Conservation (phyloP, 2,888 invertebrate genomes). For the Tiliacea aurago region DNA sequence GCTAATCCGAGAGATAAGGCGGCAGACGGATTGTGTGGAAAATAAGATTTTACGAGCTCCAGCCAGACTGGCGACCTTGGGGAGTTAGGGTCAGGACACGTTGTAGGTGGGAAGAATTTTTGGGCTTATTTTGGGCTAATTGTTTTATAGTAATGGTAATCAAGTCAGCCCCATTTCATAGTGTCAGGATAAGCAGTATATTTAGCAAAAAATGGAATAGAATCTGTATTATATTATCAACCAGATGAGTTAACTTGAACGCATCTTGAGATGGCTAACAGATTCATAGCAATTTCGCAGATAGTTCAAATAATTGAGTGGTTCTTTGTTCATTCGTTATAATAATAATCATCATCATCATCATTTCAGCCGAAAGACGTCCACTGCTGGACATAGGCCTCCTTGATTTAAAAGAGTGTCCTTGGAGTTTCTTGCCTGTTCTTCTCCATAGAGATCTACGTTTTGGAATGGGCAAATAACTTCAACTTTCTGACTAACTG, state of each 20-base stretch:
- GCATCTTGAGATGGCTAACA: neutral
- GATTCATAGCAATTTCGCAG: neutral
- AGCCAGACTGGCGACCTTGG: constrained; percentile 62
- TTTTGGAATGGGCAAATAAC: too few species aligned
- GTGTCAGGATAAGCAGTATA: neutral
- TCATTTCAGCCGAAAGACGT: too few species aligned
- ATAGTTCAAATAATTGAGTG: too few species aligned
- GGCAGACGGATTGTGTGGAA: constrained; percentile 68
- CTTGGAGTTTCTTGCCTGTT: too few species aligned
- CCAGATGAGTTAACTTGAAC: neutral
- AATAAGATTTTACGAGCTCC: constrained; percentile 70
- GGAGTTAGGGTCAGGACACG: constrained; percentile 10
- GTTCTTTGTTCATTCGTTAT: too few species aligned
- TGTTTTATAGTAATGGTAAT: constrained; percentile 7
- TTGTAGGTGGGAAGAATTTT: constrained; percentile 4
- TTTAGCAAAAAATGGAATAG: neutral
- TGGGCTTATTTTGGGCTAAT: neutral
- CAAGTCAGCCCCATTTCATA: neutral
- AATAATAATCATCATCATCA: too few species aligned
- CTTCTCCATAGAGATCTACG: too few species aligned
- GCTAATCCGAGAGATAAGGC: constrained; percentile 64
- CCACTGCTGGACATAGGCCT: too few species aligned
- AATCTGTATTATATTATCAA: neutral
- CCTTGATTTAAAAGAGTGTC: too few species aligned
- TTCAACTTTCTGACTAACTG: too few species aligned